Evolutionary conservation across 2,797 vertebrate genomes (phyloP).

Genomic region (Melanotaenia nigrans): DNA sequence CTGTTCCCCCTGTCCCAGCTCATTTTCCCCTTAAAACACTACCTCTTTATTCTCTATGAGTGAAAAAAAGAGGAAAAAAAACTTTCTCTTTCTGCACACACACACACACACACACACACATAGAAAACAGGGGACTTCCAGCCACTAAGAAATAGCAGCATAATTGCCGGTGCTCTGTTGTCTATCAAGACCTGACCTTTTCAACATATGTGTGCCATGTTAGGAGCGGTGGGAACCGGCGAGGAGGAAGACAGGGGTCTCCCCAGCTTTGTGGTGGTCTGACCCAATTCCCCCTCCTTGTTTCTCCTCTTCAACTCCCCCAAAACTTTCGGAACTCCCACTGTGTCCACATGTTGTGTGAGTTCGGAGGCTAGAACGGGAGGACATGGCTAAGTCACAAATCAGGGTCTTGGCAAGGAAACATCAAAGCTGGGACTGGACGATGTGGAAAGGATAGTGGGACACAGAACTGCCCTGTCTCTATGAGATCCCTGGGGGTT

Average conservation of each 20-base stretch:
- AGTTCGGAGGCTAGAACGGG: constrained; percentile 40
- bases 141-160: constrained; percentile 75
- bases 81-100: constrained; percentile 49
- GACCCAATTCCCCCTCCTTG: constrained; percentile 53
- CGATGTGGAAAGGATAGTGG: constrained; percentile 51
- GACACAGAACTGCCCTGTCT: constrained; percentile 66
- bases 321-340: constrained; percentile 70
- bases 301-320: constrained; percentile 25
- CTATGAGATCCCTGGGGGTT: constrained; percentile 40
- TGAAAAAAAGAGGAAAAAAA: constrained; percentile 54
- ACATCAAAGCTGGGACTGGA: constrained; percentile 62
- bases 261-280: constrained; percentile 80
- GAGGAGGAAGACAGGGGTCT: constrained; percentile 76
- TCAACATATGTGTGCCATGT: constrained; percentile 76
- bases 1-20: constrained; percentile 63
- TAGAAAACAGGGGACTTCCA: constrained; percentile 80
- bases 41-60: constrained; percentile 81
- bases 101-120: constrained; percentile 56
- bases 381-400: constrained; percentile 56
- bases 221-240: constrained; percentile 76
- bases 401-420: constrained; percentile 56
- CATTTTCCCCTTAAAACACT: constrained; percentile 81
- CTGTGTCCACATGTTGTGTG: constrained; percentile 52
- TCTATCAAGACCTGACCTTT: constrained; percentile 84
- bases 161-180: constrained; percentile 85